Evolutionary conservation across 2,113 vertebrate genomes (phyloP).

Genomic region (Mirounga angustirostris): DNA sequence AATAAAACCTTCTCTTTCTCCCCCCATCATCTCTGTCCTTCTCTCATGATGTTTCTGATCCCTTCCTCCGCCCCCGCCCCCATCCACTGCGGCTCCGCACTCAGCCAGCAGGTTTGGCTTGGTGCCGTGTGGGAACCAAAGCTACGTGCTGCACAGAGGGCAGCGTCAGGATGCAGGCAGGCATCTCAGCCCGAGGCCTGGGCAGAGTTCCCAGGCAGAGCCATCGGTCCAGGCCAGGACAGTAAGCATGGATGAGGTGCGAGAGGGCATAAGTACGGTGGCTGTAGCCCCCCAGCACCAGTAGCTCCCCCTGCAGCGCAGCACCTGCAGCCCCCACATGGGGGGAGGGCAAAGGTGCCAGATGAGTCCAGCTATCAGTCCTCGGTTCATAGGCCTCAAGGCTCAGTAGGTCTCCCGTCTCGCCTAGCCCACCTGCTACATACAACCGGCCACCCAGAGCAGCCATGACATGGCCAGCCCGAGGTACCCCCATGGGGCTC

Average conservation of each 20-base stretch:
- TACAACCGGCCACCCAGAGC: constrained; percentile 86
- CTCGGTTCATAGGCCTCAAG: constrained; percentile 88
- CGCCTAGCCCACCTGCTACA: constrained; percentile 88
- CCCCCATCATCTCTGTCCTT: background rate
- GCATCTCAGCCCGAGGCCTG: constrained; percentile 84
- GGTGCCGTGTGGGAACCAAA: background rate
- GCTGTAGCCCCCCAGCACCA: constrained; percentile 90
- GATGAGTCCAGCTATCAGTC: constrained; percentile 84
- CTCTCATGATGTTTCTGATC: background rate
- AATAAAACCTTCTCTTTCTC: constrained; percentile 40
- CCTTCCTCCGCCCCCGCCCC: background rate
- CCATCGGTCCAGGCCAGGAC: constrained; percentile 86
- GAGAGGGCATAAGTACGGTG: constrained; percentile 87
- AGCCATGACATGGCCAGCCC: constrained; percentile 90
- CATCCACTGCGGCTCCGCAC: too few species aligned
- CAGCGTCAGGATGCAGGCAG: constrained; percentile 84
- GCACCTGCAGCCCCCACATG: constrained; percentile 88
- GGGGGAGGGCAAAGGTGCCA: constrained; percentile 87
- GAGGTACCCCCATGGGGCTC: constrained; percentile 86
- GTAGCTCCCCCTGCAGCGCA: constrained; percentile 86
- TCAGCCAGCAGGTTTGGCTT: constrained; percentile 75
- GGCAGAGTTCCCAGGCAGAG: constrained; percentile 88
- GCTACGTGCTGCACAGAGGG: constrained; percentile 54
- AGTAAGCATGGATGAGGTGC: constrained; percentile 88
- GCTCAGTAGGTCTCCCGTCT: constrained; percentile 87